Conservation (phyloP, 2,113 vertebrate species). For the Sinocyclocheilus grahami region DNA sequence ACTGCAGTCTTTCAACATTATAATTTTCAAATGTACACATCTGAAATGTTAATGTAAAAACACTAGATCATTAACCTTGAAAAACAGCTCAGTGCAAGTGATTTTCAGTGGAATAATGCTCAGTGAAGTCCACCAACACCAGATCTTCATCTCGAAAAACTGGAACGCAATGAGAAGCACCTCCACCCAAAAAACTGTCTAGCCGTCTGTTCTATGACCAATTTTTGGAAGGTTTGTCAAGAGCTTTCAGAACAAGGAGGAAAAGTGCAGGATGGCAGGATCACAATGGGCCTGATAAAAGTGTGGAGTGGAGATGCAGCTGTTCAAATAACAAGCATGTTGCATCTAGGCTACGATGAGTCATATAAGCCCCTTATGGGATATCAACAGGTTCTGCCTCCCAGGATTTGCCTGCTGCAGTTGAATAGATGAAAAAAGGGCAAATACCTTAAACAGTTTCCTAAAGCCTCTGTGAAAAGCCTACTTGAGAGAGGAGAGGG, state of each 20-base stretch:
- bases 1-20: background rate
- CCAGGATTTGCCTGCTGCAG: conserved; percentile 62
- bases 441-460: conserved; percentile 60
- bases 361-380: conserved; percentile 84
- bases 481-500: conserved; percentile 56
- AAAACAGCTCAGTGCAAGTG: too few species aligned
- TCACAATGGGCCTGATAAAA: conserved; percentile 85
- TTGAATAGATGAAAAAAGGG: conserved; percentile 85
- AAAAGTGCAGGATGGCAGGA: conserved; percentile 73
- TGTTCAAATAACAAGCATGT: conserved; percentile 91
- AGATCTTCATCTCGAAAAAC: background rate
- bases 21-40: background rate
- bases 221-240: conserved; percentile 55
- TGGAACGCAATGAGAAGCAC: background rate
- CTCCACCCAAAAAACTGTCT: conserved; percentile 15
- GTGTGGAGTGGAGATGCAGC: conserved; percentile 82
- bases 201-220: conserved; percentile 6
- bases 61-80: background rate
- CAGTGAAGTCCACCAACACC: background rate
- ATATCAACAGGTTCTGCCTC: conserved; percentile 83
- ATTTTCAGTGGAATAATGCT: background rate
- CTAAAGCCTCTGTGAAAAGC: conserved; percentile 59
- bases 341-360: conserved; percentile 83
- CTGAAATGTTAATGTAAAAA: background rate
- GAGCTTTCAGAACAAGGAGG: conserved; percentile 68